These are phyloP conservation scores for Synergus japonicus DNA, from an alignment of 2,888 invertebrate genomes.

Conservation along the genomic window DNA sequence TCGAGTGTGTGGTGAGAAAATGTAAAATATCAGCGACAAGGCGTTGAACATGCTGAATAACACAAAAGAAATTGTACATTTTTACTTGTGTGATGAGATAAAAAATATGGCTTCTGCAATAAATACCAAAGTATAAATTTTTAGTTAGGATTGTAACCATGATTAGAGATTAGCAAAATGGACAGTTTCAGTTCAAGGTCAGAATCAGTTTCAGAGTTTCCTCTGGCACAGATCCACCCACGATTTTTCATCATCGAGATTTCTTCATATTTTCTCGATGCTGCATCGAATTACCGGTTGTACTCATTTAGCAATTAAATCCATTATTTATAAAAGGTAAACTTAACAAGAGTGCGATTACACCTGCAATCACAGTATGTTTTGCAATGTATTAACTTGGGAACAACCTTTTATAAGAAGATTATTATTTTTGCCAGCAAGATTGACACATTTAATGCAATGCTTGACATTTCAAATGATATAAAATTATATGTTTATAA, in stretches of 20 bases:
- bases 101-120: not conserved
- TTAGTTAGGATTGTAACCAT: not conserved
- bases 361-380: not conserved
- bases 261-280: not conserved
- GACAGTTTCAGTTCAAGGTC: not conserved
- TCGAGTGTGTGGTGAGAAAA: not conserved
- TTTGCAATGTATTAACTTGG: not conserved
- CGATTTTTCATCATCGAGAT: not conserved
- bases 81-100: slow-evolving; percentile 11
- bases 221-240: not conserved
- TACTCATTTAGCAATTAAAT: not conserved
- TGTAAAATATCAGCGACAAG: slow-evolving; percentile 17
- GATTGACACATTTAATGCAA: not conserved
- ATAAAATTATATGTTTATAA: not conserved
- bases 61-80: not conserved
- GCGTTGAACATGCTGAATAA: slow-evolving; percentile 10
- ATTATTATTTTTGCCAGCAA: not conserved
- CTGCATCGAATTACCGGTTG: not conserved
- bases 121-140: no score
- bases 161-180: not conserved
- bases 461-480: not conserved
- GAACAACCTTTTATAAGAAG: not conserved
- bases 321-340: not conserved
- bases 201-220: not conserved
- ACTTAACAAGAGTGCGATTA: not conserved